A percentile compares a stretch with the other conserved stretches of the same genome.
Evolutionary conservation across 2,797 vertebrate species (phyloP).

Genomic region (Pseudotriccus pelzelni): DNA sequence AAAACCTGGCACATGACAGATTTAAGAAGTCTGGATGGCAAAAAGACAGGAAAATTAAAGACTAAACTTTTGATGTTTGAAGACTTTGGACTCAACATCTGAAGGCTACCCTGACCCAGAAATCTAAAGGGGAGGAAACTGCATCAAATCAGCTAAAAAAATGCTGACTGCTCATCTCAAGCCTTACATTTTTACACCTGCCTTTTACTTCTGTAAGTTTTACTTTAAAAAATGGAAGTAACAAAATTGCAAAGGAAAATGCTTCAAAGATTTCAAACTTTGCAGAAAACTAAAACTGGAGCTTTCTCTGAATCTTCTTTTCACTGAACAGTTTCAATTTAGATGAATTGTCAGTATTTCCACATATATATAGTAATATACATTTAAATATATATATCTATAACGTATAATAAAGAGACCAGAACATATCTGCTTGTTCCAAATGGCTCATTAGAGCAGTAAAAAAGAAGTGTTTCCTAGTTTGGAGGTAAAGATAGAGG

Average conservation of each 20-base stretch:
- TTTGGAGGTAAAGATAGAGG: background rate
- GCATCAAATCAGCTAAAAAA: background rate
- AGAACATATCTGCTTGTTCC: background rate
- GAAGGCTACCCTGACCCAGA: background rate
- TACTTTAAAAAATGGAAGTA: background rate
- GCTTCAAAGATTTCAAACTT: background rate
- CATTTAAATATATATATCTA: background rate
- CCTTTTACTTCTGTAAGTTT: background rate
- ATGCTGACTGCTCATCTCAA: background rate
- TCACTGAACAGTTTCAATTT: background rate
- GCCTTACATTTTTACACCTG: background rate
- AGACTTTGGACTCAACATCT: background rate
- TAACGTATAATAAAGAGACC: background rate
- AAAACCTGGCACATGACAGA: rapidly evolving
- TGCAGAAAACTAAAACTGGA: background rate
- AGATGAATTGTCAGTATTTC: background rate
- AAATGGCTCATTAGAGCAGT: background rate
- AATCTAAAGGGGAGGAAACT: background rate
- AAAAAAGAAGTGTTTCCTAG: background rate
- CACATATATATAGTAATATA: background rate
- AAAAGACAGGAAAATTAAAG: background rate
- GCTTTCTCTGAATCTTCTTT: background rate
- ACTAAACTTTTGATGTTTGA: background rate
- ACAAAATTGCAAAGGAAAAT: background rate
- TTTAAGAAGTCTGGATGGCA: background rate